Evolutionary conservation across 2,797 vertebrate species (phyloP).

Genomic region (Crocodylus rhombifer): DNA sequence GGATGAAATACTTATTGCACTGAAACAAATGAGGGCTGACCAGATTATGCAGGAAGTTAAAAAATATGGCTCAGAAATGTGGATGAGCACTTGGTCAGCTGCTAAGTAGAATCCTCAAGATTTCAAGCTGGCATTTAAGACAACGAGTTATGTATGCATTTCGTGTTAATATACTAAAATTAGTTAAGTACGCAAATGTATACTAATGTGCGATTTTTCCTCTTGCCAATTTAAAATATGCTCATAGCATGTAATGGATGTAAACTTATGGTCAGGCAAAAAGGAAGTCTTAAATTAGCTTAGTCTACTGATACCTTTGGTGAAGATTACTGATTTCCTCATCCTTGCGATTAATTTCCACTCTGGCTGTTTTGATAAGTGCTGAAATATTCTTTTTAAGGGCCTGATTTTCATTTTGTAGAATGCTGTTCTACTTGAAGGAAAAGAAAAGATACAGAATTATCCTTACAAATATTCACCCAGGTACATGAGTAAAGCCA

Average conservation of each 20-base stretch:
- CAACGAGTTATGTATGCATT: rapidly evolving
- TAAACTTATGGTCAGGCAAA: background rate
- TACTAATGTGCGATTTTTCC: background rate
- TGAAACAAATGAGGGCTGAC: background rate
- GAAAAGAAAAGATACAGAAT: background rate
- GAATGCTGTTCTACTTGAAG: slow-evolving; percentile 86
- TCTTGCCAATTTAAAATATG: background rate
- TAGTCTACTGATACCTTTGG: slow-evolving; percentile 82
- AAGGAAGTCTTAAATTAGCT: background rate
- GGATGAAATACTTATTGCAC: background rate
- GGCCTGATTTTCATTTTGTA: slow-evolving; percentile 90
- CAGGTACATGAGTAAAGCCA: background rate
- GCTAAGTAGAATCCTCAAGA: background rate
- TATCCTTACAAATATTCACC: background rate
- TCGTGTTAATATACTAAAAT: background rate
- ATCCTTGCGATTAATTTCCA: slow-evolving; percentile 95
- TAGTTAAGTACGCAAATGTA: background rate
- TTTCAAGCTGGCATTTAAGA: background rate
- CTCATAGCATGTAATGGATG: background rate
- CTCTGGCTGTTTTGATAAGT: slow-evolving; percentile 93
- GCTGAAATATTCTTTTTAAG: slow-evolving; percentile 98
- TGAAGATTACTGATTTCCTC: slow-evolving; percentile 92
- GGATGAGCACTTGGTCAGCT: background rate
- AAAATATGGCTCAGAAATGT: background rate
- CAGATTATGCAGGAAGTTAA: background rate